Evolutionary conservation across 2,888 invertebrate species (phyloP).

Genomic region (Callosobruchus maculatus): DNA sequence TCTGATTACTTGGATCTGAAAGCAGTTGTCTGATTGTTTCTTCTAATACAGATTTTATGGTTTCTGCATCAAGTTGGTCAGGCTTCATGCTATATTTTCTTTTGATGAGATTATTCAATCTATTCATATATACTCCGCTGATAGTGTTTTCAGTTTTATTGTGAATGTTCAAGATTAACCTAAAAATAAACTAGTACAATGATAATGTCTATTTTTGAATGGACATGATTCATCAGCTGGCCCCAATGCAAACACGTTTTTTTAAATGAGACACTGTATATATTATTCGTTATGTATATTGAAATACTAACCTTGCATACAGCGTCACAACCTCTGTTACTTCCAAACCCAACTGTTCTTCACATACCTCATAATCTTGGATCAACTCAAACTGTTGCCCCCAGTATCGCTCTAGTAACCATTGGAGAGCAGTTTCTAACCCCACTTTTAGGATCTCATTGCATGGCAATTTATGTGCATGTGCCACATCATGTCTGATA

Average conservation of each 20-base stretch:
- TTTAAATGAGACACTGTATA: too few species aligned
- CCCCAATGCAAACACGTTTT: too few species aligned
- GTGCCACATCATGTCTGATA: conserved; percentile 74
- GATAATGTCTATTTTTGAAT: too few species aligned
- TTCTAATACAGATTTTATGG: conserved; percentile 7
- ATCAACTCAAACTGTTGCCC: conserved; percentile 48
- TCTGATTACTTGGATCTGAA: conserved; percentile 8
- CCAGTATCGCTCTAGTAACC: conserved; percentile 70
- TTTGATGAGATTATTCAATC: neutral
- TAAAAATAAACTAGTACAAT: neutral
- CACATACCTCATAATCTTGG: conserved; percentile 13
- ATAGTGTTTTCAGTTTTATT: conserved; percentile 10
- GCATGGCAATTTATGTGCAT: conserved; percentile 65
- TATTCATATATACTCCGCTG: conserved; percentile 3
- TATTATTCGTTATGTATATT: too few species aligned
- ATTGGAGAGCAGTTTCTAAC: conserved; percentile 59
- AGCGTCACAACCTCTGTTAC: conserved; percentile 8
- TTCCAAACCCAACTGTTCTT: conserved; percentile 16
- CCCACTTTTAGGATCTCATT: conserved; percentile 62
- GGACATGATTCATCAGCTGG: too few species aligned
- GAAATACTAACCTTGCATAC: neutral
- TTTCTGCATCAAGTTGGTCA: neutral
- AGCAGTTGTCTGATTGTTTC: conserved; percentile 14
- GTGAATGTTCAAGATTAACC: conserved; percentile 2
- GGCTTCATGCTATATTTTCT: neutral